Base-by-base conservation (phyloP, 2,797 vertebrate genomes). In the Neomorphus geoffroyi region DNA sequence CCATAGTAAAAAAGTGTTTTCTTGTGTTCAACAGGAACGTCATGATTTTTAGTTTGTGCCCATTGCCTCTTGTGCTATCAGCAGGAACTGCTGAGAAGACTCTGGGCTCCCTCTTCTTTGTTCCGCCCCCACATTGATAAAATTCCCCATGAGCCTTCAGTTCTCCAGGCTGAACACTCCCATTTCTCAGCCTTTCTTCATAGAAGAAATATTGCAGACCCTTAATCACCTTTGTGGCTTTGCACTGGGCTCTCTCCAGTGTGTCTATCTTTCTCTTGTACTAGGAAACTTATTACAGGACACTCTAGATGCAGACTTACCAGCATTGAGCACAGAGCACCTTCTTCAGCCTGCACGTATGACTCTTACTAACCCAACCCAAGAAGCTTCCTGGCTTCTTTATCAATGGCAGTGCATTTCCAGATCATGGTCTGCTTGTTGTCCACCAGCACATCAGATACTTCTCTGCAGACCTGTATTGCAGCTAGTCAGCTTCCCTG, bases 361-460 rank as follows among this genome's bases (percentile, higher is more conserved):
- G 18, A 18, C 6, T 28, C 11, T 9, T 50, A n/a, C n/a, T 46
- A 72, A 19, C 5, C 21, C 60, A 85, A 39, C 27, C 10, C 32
- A 24, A 39, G 19, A 73, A 16, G 26, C 10, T 15, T 6, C 3
- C 33, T 54, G 65, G 11, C 4, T 2, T 27, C 64, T 88, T 70
- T 73, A 56, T 30, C 64, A 54, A n/a, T 1, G 2, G 27, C 2
- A 3, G 21, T 17, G 30, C 53, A 23, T 32, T n/a, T 56, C 61
- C 18, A 28, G 41, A 18, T 18, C 33, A 41, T 1, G 1, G 32
- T 18, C 22, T 48, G 18, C 39, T 2, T 19, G 41, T 0, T 41
- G 48, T 8, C 18, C 53, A 41, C 2, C 39, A 46, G 22, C 8
- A 80, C 3, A 5, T 8, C 30, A 62, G 57, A 13, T 21, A 57